A percentile compares a stretch with the other conserved stretches of the same genome.
These are phyloP conservation scores for Choloepus hoffmanni DNA, from an alignment of 2,113 vertebrate species.

Conservation along the genomic window DNA sequence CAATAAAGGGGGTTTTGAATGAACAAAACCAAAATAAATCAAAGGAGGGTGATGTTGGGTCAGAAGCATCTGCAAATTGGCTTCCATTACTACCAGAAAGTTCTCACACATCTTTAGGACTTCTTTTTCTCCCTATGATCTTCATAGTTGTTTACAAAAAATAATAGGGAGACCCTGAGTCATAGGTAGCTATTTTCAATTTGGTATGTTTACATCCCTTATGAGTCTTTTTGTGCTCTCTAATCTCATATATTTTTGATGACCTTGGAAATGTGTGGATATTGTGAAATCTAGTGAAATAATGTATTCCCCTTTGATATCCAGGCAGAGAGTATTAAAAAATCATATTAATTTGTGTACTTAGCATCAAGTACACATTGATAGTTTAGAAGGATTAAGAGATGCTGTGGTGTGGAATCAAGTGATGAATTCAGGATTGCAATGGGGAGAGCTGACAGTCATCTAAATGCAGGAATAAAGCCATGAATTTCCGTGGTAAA, in stretches of 20 bases:
- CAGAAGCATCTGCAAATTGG: neutral
- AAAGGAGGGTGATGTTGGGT: neutral
- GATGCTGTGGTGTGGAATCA: neutral
- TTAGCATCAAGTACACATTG: neutral
- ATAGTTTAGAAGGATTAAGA: constrained; percentile 27
- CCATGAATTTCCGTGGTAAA: neutral
- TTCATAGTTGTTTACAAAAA: constrained; percentile 2
- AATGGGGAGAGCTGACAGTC: neutral
- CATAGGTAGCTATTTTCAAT: constrained; percentile 2
- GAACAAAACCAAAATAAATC: constrained; percentile 31
- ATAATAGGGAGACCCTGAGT: neutral
- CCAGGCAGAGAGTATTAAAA: constrained; percentile 3
- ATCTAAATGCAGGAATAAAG: neutral
- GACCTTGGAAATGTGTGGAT: constrained; percentile 29
- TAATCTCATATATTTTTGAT: constrained; percentile 24
- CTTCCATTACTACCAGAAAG: neutral
- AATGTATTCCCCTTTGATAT: constrained; percentile 28
- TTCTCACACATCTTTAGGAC: neutral
- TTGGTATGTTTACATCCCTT: neutral
- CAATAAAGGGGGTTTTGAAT: neutral
- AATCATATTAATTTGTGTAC: constrained; percentile 34
- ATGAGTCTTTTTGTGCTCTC: neutral
- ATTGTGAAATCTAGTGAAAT: constrained; percentile 8
- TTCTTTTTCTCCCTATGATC: neutral
- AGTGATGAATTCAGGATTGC: neutral